Base-by-base conservation (phyloP, 2,888 invertebrate genomes). In the Drosophila yooni region DNA sequence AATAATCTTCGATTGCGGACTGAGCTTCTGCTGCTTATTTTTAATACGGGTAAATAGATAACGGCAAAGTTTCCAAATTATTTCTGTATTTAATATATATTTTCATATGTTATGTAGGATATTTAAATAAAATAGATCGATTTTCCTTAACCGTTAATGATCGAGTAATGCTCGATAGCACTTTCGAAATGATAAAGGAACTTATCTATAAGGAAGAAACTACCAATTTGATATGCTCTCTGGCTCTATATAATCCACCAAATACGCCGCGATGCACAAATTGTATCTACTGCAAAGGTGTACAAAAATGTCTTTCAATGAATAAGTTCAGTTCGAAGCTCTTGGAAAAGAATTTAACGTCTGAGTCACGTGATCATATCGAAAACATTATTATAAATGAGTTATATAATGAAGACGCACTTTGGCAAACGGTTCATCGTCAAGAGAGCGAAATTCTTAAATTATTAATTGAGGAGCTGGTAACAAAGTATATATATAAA, bases 351-450 rank as follows among this genome's bases (percentile, higher is more conserved):
- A 50, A 10, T 27, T 29, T 34, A 10, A 21, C 31, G 10, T 25
- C 2, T 4, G 25, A 58, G 13, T 11, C 21, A 7, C 43, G 95
- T 51, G 96, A 96, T 91, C 94, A 95, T 75, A 96, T 96, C 3
- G 96, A 97, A 88, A 95, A 96, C 83, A 94, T 96, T 66, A 93
- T 96, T 64, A 95, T 96, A 36, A 94, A 95, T 66, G 96, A 96
- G 92, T 94, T 96, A 58, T 95, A 95, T 80, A 95, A 95, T 59
- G 96, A 96, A 83, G 96, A 97, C 89, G 94, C 94, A 18, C 95
- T 95, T 76, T 97, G 97, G 96, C 95, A 95, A 1, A 95, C 95
- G 89, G 96, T 96, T 89, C 95, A 96, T 89, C 93, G 94, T 56
- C 96, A 96, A 87, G 96, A 96, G 91, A 93, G 94, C 27, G 94